Evolutionary conservation across 30 jellyfish, hydroid and myxozoan genomes (phyloP), one percentile per base, ranked within the genome.

Genomic region (Mastigias papua): DNA sequence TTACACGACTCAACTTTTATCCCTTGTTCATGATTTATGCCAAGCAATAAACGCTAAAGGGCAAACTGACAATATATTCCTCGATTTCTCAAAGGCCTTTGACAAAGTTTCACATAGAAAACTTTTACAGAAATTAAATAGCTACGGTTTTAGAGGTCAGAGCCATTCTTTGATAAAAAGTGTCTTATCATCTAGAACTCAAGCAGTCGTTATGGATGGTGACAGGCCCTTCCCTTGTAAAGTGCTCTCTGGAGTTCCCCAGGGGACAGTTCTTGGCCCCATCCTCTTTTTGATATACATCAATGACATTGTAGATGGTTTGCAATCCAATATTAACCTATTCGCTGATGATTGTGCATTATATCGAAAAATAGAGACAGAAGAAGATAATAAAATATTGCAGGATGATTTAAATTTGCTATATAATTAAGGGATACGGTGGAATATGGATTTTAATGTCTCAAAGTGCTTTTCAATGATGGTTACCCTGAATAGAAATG

Each of bases 211-310:
- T 29, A 48, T 80, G 60, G 72, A 68, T 67, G 92, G 92, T 35
- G 76, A 20, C 11, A 26, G 32, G 29, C 42, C 86, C 30, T 30
- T 13, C 76, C 67, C 76, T 37, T 69, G 77, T 42, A 51, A 66
- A 23, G 92, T 68, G 29, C 76, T 82, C 20, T 49, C 92, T 25
- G 92, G 92, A 66, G 92, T 82, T 69, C 92, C 86, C 22, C 85
- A 68, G 78, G 77, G 86, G 57, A 66, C 81, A 8, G 86, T 68
- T 25, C 77, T 67, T 9, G 92, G 85, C 23, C 92, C 86, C 30
- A 2, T 82, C 2, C 42, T 65, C 11, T 82, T 82, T 51, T 37
- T 82, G 25, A 68, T 82, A 66, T 67, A 22, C 77, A 82, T 82
- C 26, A 67, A 58, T 49, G 93, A 71, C 80, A 81, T 66, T 81